Evolutionary conservation across 2,797 vertebrate species (phyloP), one percentile per base, ranked within the genome.

Genomic region (Sebastes melanostomus): DNA sequence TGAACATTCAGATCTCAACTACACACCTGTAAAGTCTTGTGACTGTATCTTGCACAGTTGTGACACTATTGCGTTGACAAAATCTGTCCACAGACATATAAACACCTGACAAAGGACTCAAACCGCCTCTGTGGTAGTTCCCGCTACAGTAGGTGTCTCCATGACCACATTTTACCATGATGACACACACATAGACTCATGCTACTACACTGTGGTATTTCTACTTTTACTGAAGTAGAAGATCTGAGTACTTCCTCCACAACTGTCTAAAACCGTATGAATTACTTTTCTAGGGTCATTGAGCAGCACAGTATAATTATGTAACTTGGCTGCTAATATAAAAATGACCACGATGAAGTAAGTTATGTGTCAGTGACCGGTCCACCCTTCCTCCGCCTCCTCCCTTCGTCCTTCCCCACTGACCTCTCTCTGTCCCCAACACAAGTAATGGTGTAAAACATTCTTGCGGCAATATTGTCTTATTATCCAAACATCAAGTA

Each of bases 331-430:
- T 86, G 30, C 42, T 52, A 63, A 71, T 71, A 61, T 72, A 67
- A 75, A 83, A 79, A 80, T 80, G 65, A 82, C n/a, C 42, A 56
- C 7, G 24, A 80, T 82, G 78, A 87, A 66, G 77, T 80, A 34
- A 86, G 71, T 22, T 60, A 50, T 46, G 59, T 75, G 77, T 87
- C 83, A 79, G 24, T 58, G 81, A 65, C 34, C 60, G 72, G 65
- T 67, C 88, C 88, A 82, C 84, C 84, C 88, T 88, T 88, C 85
- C 83, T 90, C 72, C 82, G 87, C 69, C 84, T 90, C 82, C 76
- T 86, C 70, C 84, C 72, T 76, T 83, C 71, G 81, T 86, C 73
- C 78, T 85, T 82, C 78, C 85, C 73, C 56, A 14, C 65, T 63
- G 78, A 86, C 81, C 80, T 77, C 76, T 77, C 71, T 71, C 46